Base-by-base conservation (phyloP, 2,888 invertebrate species). In the Diploptera punctata region DNA sequence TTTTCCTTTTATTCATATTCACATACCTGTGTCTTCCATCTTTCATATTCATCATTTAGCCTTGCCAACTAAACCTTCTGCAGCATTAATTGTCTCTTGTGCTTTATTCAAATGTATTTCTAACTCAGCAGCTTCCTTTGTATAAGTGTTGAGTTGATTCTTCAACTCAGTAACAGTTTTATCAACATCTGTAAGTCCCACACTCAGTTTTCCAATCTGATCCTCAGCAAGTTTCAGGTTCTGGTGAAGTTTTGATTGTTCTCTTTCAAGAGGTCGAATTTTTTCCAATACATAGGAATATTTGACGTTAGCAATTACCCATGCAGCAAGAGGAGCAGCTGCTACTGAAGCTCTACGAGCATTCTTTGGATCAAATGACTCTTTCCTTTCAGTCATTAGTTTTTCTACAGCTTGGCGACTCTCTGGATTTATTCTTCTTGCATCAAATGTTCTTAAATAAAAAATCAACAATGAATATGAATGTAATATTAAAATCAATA, bases 281-380 rank as follows among this genome's bases (percentile, higher is more conserved):
- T 97, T 95, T 80, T 95, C 94, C 75, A 98, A 85, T 44, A 99
- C 98, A 76, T 90, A 89, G 0, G 97, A 94, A 83, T 95, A 99
- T 78, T 93, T 92, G 0, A 99, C 91, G 84, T 98, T 99, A 21
- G 99, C 99, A 75, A 89, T 90, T 16, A 99, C 98, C 99, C 99
- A 99, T 7, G 94, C 91, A 0, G 99, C 98, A 19, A 99, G 85
- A 1, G 99, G 99, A 19, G 98, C 98, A 16, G 98, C 98, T 1
- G 98, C 98, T 0, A 93, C 91, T 2, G 98, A 98, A 0, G 99
- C 99, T 72, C 99, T 87, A 80, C 92, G 93, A 0, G 99, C 98
- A 76, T 90, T 91, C 80, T 90, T 91, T 68, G 93, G 88, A 78
- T 95, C 93, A 84, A 99, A 99, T 1, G 98, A 98, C 19, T 92